A percentile compares a stretch with the other conserved stretches of the same genome.
Conservation (phyloP, 2,888 invertebrate species). For the Idaea aversata region DNA sequence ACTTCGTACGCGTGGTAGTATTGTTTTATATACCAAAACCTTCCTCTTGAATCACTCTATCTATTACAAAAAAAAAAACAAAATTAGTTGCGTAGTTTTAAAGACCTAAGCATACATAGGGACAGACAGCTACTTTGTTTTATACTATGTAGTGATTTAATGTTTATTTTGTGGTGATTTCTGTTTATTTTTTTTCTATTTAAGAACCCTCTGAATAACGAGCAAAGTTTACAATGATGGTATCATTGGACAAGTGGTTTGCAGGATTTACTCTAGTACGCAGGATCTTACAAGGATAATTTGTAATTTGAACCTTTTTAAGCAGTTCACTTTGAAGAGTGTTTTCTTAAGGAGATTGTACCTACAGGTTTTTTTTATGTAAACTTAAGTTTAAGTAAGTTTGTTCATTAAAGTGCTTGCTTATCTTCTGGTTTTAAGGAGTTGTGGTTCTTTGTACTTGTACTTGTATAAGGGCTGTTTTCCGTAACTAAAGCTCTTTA, state of each 20-base stretch:
- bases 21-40: too few relatives aligned
- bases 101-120: too few relatives aligned
- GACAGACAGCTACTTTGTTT: too few relatives aligned
- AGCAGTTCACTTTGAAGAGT: not conserved
- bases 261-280: slow-evolving; percentile 30
- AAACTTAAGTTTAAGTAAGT: not conserved
- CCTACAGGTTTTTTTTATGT: not conserved
- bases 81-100: too few relatives aligned
- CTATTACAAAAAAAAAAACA: too few relatives aligned
- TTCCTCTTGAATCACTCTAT: too few relatives aligned
- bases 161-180: too few relatives aligned
- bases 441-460: not conserved
- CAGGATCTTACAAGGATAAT: slow-evolving; percentile 33
- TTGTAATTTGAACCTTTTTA: slow-evolving; percentile 22
- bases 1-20: too few relatives aligned
- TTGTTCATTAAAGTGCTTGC: not conserved
- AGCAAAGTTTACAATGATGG: slow-evolving; percentile 37
- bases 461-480: not conserved
- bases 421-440: too few relatives aligned
- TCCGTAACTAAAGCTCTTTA: not conserved
- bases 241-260: slow-evolving; percentile 25
- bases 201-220: slow-evolving; percentile 33
- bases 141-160: too few relatives aligned
- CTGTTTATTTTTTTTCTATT: not conserved
- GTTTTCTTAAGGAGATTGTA: not conserved